Base-by-base conservation (phyloP, 2,797 vertebrate species). In the Sciurus carolinensis region DNA sequence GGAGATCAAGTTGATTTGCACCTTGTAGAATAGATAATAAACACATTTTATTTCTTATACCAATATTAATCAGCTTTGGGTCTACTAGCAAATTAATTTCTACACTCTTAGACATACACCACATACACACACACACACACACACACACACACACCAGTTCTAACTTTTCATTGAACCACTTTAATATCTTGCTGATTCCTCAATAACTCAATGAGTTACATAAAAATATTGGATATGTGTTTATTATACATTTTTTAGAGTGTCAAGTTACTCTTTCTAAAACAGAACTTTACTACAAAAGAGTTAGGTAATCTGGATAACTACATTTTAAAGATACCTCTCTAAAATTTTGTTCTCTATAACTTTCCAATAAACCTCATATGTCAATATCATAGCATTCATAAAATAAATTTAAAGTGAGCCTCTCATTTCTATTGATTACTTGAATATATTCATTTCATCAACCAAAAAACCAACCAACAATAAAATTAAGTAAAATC, bases 371-470 rank as follows among this genome's bases (percentile, higher is more conserved):
- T 50, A 87, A 72, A 47, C 7, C 0, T 64, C 33, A 36, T 94
- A 44, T 36, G 36, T 88, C 24, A 88, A 77, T 7, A 26, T 90
- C 47, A 80, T 9, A 64, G 14, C 52, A 77, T 28, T 72, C 87
- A 62, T 67, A 89, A 93, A 81, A 72, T 80, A 87, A 54, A 88
- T 71, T 47, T 86, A 76, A 79, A 89, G n/a, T 30, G 5, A 87
- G 18, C 44, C 9, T 57, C 13, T 36, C 26, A 80, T 72, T 72
- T 50, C 90, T 1, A 54, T 73, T 14, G 33, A 91, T 1, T 54
- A 67, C 44, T 66, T 87, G 52, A 66, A 30, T 90, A 90, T 47
- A 81, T 81, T 84, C 7, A 79, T 73, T 52, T 52, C 33, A n/a
- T 50, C 42, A 94, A 64, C 9, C 17, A 75, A 93, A 89, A 64